Evolutionary conservation across 2,888 invertebrate genomes (phyloP).

Genomic region (Noctua comes): DNA sequence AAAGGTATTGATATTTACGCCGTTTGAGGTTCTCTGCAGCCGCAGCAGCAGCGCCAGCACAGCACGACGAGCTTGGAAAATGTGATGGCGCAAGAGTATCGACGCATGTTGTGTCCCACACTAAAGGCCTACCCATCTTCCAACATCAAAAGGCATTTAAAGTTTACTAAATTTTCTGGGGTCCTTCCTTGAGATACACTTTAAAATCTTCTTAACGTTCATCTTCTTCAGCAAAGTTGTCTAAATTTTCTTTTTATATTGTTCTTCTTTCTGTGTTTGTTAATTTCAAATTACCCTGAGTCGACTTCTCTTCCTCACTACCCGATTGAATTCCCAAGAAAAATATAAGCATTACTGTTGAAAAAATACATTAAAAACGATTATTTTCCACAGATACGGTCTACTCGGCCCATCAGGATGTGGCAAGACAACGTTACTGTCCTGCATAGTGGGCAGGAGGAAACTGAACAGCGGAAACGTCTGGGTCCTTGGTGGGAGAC

Average conservation of each 20-base stretch:
- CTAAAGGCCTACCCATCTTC: no score
- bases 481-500: slow-evolving; percentile 93
- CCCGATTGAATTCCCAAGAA: neutral
- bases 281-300: neutral
- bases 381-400: slow-evolving; percentile 92
- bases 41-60: no score
- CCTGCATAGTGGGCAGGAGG: slow-evolving; percentile 95
- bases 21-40: no score
- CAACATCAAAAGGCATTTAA: neutral
- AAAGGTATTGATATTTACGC: no score
- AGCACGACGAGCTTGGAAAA: no score
- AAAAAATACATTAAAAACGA: neutral
- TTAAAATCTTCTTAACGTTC: neutral
- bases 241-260: neutral
- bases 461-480: slow-evolving; percentile 93
- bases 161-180: neutral
- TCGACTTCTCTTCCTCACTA: no score
- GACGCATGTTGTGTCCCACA: no score
- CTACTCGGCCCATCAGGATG: slow-evolving; percentile 97
- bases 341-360: neutral
- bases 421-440: slow-evolving; percentile 96
- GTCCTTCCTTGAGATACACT: no score
- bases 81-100: no score
- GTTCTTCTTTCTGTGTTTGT: neutral
- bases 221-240: neutral